Percentiles rank a stretch among this genome's conserved stretches.
phyloP scores from a whole-genome alignment of 2,113 vertebrate species.

The Beaufortia kweichowensis region DNA sequence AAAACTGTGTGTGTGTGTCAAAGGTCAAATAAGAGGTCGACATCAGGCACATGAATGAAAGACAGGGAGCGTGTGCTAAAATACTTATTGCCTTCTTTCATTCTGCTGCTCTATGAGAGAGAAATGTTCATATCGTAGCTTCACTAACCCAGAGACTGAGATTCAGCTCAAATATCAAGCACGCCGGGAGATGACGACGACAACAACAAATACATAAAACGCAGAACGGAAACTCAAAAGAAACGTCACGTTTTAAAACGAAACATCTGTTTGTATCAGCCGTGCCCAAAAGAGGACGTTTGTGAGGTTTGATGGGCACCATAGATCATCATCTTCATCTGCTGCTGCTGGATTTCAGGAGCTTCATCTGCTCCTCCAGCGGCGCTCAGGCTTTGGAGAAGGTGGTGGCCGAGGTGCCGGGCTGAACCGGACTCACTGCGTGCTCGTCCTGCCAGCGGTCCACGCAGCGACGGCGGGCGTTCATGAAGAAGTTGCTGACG shows the following conservation, averaged over 20 bases:
- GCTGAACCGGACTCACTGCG: conserved; percentile 79
- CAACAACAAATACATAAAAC: background rate
- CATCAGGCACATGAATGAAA: background rate
- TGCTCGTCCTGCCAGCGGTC: conserved; percentile 94
- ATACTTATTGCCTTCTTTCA: conserved; percentile 47
- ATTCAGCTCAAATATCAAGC: conserved; percentile 54
- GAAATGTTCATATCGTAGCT: conserved; percentile 7
- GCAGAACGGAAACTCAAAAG: conserved; percentile 2
- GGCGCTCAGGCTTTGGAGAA: conserved; percentile 91
- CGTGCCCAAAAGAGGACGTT: conserved; percentile 40
- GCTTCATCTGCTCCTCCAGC: background rate
- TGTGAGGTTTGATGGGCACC: conserved; percentile 30
- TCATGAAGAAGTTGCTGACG: conserved; percentile 99
- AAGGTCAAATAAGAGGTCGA: conserved; percentile 15
- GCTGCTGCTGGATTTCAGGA: background rate
- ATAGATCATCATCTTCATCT: conserved; percentile 30
- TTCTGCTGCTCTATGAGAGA: conserved; percentile 33
- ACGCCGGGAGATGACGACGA: conserved; percentile 19
- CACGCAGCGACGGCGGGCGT: conserved; percentile 91
- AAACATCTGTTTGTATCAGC: conserved; percentile 31
- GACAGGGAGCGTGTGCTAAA: conserved; percentile 35
- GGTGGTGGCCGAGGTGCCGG: conserved; percentile 81
- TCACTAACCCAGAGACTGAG: conserved; percentile 22
- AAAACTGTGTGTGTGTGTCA: conserved; percentile 17
- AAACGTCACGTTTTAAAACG: conserved; percentile 1